A percentile compares a stretch with the other conserved stretches of the same genome.
Conservation (phyloP, 2,113 vertebrate genomes). For the Fukomys damarensis region DNA sequence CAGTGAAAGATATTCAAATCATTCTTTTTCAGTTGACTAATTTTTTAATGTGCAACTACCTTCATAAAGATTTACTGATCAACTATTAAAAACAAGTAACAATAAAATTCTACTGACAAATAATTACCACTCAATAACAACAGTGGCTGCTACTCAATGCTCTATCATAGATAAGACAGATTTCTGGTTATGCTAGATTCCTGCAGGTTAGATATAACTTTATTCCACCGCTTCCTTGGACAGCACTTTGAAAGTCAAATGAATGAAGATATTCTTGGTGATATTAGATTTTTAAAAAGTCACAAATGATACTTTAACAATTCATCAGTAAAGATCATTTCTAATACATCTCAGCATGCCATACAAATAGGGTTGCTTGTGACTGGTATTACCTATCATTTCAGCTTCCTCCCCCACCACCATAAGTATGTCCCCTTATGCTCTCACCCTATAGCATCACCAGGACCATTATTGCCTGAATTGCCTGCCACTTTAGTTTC, state of each 20-base stretch:
- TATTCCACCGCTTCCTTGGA: background rate
- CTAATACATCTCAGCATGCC: background rate
- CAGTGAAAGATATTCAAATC: background rate
- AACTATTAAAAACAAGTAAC: conserved; percentile 6
- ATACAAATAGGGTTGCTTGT: background rate
- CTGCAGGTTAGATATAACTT: background rate
- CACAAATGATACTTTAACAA: conserved; percentile 7
- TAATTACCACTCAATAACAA: background rate
- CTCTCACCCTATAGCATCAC: background rate
- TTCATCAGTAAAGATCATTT: conserved; percentile 35
- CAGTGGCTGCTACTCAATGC: background rate
- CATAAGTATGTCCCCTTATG: background rate
- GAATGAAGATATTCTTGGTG: conserved; percentile 27
- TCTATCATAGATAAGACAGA: background rate
- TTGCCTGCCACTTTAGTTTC: background rate
- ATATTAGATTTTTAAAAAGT: background rate
- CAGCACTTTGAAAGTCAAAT: conserved; percentile 51
- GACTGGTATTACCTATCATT: background rate
- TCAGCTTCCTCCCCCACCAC: background rate
- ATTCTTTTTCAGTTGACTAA: background rate
- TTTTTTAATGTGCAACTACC: background rate
- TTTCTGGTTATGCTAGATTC: background rate
- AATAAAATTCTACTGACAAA: conserved; percentile 39
- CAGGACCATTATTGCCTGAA: background rate
- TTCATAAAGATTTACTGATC: conserved; percentile 6